phyloP scores from a whole-genome alignment of 2,797 vertebrate species.

The Sylvia borin region DNA sequence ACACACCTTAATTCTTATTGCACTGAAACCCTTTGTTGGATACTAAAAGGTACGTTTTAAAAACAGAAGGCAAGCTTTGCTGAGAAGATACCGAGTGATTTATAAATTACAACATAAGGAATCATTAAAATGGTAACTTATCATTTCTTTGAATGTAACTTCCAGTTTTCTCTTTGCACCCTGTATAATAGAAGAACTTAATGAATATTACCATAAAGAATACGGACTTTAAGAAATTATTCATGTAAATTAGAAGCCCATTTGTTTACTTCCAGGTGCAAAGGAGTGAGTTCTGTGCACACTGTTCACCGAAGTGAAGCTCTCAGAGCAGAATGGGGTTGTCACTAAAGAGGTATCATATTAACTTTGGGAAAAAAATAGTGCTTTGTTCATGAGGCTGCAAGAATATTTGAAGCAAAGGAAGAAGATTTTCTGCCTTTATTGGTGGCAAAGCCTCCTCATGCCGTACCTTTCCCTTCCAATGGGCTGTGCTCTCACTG shows the following conservation, averaged over 20 bases:
- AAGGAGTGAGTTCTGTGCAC: neutral
- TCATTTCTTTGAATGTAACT: conserved; percentile 67
- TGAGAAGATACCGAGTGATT: conserved; percentile 74
- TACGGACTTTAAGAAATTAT: neutral
- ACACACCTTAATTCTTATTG: conserved; percentile 85
- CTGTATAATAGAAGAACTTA: conserved; percentile 44
- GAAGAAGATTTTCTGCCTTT: neutral
- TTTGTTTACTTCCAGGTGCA: neutral
- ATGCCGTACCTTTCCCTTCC: neutral
- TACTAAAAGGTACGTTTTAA: conserved; percentile 68
- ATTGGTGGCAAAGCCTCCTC: neutral
- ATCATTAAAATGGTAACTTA: conserved; percentile 75
- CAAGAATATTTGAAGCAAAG: neutral
- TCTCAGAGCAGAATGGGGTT: neutral
- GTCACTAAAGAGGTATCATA: neutral
- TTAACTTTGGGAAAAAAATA: neutral
- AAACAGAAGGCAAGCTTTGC: conserved; percentile 70
- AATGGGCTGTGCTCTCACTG: neutral
- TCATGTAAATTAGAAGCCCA: neutral
- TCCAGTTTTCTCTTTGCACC: conserved; percentile 58
- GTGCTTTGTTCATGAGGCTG: neutral
- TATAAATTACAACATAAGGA: conserved; percentile 76
- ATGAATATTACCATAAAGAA: conserved; percentile 30
- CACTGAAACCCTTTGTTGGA: conserved; percentile 81
- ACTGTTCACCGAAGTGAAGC: neutral